Conservation (phyloP, 1,140 invertebrate species). For the Drosophila saltans region DNA sequence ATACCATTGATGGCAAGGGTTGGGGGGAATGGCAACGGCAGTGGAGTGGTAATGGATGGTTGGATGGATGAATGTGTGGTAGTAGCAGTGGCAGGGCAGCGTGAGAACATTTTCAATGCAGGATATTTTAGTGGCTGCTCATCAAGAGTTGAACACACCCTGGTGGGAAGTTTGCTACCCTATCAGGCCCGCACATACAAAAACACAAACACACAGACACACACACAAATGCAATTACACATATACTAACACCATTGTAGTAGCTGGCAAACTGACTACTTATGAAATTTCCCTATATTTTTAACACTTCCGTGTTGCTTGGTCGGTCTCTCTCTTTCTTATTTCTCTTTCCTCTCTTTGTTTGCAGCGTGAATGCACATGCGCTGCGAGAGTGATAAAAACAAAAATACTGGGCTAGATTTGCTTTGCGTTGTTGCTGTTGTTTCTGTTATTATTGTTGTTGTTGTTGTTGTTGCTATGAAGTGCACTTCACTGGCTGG, state of each 20-base stretch:
- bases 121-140: constrained; percentile 77
- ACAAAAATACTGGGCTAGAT: constrained; percentile 62
- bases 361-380: constrained; percentile 23
- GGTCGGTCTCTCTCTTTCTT: constrained; percentile 6
- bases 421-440: background rate
- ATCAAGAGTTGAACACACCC: constrained; percentile 78
- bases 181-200: constrained; percentile 47
- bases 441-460: background rate
- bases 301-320: constrained; percentile 59
- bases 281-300: constrained; percentile 80
- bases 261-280: constrained; percentile 28
- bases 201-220: constrained; percentile 20
- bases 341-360: background rate
- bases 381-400: constrained; percentile 37
- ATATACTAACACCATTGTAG: background rate
- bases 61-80: background rate
- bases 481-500: constrained; percentile 75
- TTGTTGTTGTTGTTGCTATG: constrained; percentile 27
- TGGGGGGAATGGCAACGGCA: background rate
- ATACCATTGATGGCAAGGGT: background rate
- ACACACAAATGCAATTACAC: constrained; percentile 20
- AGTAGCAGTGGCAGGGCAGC: constrained; percentile 48
- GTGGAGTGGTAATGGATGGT: constrained; percentile 24
- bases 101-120: constrained; percentile 79
- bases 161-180: constrained; percentile 78